A percentile compares a stretch with the other conserved stretches of the same genome.
Evolutionary conservation across 2,888 invertebrate genomes (phyloP).

Genomic region (Drosophila nr. fundita): DNA sequence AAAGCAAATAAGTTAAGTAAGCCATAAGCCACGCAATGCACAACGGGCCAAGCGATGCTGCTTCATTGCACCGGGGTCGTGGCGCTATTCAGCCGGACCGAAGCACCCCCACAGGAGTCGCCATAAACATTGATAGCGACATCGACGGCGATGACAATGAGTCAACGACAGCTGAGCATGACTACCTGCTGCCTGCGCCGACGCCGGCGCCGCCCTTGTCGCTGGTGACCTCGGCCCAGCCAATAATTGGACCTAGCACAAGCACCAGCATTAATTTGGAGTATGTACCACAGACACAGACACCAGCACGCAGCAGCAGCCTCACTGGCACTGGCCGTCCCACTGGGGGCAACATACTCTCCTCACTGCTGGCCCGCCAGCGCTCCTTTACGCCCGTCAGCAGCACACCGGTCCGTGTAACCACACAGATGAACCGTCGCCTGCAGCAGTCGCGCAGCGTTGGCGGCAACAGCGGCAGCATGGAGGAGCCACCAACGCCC

Average conservation of each 20-base stretch:
- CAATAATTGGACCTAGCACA: constrained; percentile 9
- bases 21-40: constrained; percentile 50
- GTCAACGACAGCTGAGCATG: constrained; percentile 73
- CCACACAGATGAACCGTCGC: constrained; percentile 62
- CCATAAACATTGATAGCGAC: constrained; percentile 53
- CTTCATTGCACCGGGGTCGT: constrained; percentile 41
- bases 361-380: constrained; percentile 56
- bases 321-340: constrained; percentile 34
- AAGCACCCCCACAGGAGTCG: constrained; percentile 12
- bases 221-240: constrained; percentile 41
- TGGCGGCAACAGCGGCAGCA: constrained; percentile 36
- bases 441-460: constrained; percentile 56
- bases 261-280: constrained; percentile 72
- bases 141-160: constrained; percentile 69
- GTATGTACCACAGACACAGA: constrained; percentile 3
- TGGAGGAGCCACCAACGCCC: constrained; percentile 43
- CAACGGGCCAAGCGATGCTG: constrained; percentile 63
- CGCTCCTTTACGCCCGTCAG: constrained; percentile 63
- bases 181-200: constrained; percentile 61
- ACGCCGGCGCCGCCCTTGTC: constrained; percentile 43
- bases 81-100: constrained; percentile 16
- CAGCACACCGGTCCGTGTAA: constrained; percentile 50
- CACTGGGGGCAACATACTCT: constrained; percentile 62
- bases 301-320: constrained; percentile 33
- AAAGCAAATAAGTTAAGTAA: constrained; percentile 31